phyloP scores from a whole-genome alignment of 2,113 vertebrate genomes.

The Natator depressus region DNA sequence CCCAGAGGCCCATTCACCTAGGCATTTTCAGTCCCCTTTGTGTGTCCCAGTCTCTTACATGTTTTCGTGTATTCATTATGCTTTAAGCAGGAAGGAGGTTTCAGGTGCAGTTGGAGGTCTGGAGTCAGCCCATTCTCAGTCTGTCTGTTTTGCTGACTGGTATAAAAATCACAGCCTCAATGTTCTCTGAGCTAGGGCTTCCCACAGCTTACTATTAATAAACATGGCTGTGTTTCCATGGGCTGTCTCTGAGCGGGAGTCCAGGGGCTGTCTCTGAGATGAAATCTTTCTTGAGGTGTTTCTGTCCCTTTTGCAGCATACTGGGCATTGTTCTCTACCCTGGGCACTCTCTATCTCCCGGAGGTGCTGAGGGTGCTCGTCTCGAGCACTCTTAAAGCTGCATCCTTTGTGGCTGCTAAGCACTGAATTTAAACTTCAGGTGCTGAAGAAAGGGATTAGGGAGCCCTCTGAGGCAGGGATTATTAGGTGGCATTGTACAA shows the following conservation, averaged over 20 bases:
- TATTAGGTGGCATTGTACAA: neutral
- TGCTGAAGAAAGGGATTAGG: neutral
- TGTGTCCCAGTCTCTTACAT: neutral
- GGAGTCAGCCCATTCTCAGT: neutral
- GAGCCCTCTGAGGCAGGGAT: neutral
- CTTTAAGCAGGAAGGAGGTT: conserved; percentile 16
- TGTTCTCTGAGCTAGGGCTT: neutral
- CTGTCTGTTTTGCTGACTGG: neutral
- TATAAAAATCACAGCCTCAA: fast-evolving
- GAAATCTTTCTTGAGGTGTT: neutral
- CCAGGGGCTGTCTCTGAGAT: fast-evolving
- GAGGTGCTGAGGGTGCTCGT: too few species aligned
- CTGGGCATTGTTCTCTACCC: fast-evolving
- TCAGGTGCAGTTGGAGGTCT: neutral
- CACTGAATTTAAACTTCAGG: neutral
- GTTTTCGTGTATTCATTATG: neutral
- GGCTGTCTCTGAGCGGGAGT: fast-evolving
- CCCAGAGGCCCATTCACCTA: neutral
- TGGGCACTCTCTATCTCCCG: too few species aligned
- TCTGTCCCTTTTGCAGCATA: neutral
- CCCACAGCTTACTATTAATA: fast-evolving
- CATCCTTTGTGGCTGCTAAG: neutral
- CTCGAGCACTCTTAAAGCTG: too few species aligned
- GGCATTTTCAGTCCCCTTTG: conserved; percentile 18
- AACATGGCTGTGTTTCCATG: fast-evolving